phyloP scores from a whole-genome alignment of 2,797 vertebrate species.

The Dendrocincla fuliginosa region DNA sequence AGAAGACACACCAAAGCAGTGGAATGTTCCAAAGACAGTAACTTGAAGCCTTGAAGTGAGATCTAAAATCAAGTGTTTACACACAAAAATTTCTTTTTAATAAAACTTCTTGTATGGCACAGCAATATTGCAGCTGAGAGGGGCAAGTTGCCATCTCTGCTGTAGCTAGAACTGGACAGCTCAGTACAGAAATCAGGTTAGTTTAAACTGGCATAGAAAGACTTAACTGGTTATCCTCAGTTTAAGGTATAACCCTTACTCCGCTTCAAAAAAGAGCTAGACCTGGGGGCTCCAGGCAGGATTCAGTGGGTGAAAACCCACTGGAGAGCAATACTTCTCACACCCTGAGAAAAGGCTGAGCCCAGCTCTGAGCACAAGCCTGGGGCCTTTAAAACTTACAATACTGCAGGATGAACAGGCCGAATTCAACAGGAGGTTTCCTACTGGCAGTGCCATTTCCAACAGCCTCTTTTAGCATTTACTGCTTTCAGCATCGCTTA shows the following conservation, averaged over 20 bases:
- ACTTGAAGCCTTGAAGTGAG: neutral
- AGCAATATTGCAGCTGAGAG: neutral
- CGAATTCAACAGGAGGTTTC: accelerated
- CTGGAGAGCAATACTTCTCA: accelerated
- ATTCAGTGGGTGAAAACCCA: neutral
- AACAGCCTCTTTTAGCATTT: neutral
- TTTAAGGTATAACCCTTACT: neutral
- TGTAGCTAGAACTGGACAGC: neutral
- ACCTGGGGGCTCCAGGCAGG: neutral
- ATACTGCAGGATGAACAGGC: neutral
- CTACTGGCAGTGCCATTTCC: accelerated
- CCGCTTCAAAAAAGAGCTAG: neutral
- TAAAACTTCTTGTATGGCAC: neutral
- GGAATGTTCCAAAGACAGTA: neutral
- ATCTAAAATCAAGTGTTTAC: neutral
- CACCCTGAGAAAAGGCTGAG: neutral
- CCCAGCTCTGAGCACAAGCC: neutral
- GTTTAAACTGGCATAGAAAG: neutral
- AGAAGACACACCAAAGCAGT: neutral
- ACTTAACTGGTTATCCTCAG: neutral
- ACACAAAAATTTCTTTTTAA: neutral
- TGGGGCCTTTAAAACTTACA: neutral
- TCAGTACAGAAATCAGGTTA: neutral
- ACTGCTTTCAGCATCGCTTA: neutral
- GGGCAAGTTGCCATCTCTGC: accelerated